These are phyloP conservation scores for Antheraea mylitta DNA, from an alignment of 1,140 invertebrate species.

Conservation along the genomic window DNA sequence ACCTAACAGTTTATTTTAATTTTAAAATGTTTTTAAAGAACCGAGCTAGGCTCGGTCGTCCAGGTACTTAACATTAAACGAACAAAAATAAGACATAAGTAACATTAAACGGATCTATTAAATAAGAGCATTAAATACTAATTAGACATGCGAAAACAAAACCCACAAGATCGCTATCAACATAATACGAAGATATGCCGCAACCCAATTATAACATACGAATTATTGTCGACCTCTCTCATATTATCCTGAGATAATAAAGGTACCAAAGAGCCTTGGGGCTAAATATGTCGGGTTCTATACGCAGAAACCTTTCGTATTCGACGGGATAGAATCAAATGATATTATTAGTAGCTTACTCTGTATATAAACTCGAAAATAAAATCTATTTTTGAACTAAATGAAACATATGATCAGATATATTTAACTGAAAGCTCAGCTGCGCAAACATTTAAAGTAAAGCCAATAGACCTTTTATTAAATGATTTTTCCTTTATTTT, in stretches of 20 bases:
- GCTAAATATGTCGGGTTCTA: constrained; percentile 8
- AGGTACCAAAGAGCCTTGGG: constrained; percentile 11
- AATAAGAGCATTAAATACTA: not conserved
- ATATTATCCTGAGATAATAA: constrained; percentile 16
- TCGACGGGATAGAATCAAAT: not conserved
- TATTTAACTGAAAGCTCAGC: not conserved
- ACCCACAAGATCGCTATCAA: not conserved
- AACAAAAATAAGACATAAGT: too few species aligned
- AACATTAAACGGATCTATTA: not conserved
- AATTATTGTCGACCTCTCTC: constrained; percentile 9
- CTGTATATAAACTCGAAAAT: not conserved
- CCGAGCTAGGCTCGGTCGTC: too few species aligned
- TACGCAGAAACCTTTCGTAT: not conserved
- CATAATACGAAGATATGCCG: not conserved
- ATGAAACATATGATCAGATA: not conserved
- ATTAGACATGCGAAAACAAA: constrained; percentile 8
- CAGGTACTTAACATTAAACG: too few species aligned
- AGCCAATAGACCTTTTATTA: too few species aligned
- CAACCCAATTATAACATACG: constrained; percentile 12
- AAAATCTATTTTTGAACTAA: not conserved
- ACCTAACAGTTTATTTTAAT: too few species aligned
- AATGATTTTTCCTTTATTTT: too few species aligned
- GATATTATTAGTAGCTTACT: not conserved
- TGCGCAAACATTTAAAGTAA: too few species aligned
- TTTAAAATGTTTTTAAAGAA: too few species aligned